Evolutionary conservation across 2,797 vertebrate species (phyloP), one percentile per base, ranked within the genome.

Genomic region (Myotis vivesi): DNA sequence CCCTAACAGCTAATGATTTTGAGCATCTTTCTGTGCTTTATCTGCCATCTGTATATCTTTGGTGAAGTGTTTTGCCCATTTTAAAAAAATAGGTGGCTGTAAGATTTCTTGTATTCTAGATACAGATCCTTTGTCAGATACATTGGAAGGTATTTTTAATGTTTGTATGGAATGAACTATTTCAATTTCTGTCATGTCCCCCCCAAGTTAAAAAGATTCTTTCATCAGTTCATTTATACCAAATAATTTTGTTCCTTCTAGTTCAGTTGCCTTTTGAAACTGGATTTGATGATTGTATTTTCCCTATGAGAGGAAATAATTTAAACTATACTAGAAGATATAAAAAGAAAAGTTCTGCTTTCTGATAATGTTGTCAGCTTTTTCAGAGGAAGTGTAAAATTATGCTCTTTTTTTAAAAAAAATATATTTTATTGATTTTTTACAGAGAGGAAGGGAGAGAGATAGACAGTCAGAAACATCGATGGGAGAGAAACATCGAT

Each of bases 321-420:
- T 80, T 75, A 80, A 75, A 69, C 73, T 41, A 57, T 85, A 22
- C 16, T 36, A 71, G 51, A 76, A 17, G 3, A 46, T 41, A 1
- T 76, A 49, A 87, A 57, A 69, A 80, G 23, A 83, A 86, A 77
- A 55, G 8, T 69, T 69, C 49, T 94, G 57, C 62, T 93, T 72
- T 95, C 53, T 92, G 59, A 73, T 86, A 77, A 83, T 84, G 22
- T 82, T 84, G 22, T 82, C 53, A 89, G 13, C 64, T 94, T 95
- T 55, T 95, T 87, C 44, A 71, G 11, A 22, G 69, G 30, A 91
- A 92, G 38, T 73, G 6, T 91, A 86, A 89, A 97, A 91, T 92
- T 68, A 41, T 20, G 33, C 59, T 68, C 28, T 79, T 87, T n/a
- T n/a, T n/a, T n/a, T n/a, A n/a, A n/a, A n/a, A n/a, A n/a, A n/a